Evolutionary conservation across 1,140 invertebrate species (phyloP).

Genomic region (Amyelois transitella): DNA sequence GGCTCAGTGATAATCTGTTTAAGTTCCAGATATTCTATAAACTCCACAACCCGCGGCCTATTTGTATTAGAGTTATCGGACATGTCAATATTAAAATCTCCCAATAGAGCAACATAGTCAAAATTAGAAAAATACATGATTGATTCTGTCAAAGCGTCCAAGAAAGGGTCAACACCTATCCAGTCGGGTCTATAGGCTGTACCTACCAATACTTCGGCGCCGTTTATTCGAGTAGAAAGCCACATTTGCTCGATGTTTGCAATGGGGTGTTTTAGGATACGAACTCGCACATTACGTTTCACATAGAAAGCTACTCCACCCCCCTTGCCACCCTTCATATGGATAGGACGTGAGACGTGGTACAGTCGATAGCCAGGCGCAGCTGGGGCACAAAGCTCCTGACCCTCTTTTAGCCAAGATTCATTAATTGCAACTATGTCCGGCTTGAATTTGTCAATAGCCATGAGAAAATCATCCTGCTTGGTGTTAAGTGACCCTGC

Average conservation of each 20-base stretch:
- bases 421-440: too few species aligned
- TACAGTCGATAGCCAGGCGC: too few species aligned
- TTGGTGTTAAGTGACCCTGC: too few species aligned
- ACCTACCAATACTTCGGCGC: neutral
- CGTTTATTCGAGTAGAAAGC: neutral
- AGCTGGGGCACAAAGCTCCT: too few species aligned
- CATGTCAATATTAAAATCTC: conserved; percentile 8
- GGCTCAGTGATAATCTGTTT: conserved; percentile 6
- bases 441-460: too few species aligned
- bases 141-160: neutral
- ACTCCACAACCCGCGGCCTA: neutral
- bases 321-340: neutral
- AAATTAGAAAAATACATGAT: neutral
- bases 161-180: neutral
- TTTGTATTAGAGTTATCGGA: neutral
- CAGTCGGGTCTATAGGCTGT: conserved; percentile 1
- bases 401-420: too few species aligned
- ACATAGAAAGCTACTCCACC: conserved; percentile 2
- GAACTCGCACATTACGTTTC: neutral
- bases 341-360: neutral
- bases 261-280: neutral
- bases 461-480: too few species aligned
- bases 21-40: conserved; percentile 1
- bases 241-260: neutral
- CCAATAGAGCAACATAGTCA: conserved; percentile 1